Evolutionary conservation across 2,888 invertebrate genomes (phyloP), one percentile per base, ranked within the genome.

Genomic region (Lasioglossum vierecki): DNA sequence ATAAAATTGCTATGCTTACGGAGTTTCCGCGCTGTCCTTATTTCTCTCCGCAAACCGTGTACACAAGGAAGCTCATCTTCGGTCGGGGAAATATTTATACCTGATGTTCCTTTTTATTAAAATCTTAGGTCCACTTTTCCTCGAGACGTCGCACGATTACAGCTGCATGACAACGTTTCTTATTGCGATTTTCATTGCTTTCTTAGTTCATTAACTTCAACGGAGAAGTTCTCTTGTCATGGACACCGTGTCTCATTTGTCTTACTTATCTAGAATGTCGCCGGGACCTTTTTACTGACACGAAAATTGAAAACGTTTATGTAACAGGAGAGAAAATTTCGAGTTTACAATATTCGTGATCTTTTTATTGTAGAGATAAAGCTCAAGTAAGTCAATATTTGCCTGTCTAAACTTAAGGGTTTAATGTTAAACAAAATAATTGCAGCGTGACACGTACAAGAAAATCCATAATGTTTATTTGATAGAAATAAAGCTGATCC

Each of bases 71-170:
- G 70, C 35, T 73, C 63, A 73, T 72, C 11, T 49, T 72, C 39
- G 41, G 49, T n/a, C 26, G 22, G 9, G 41, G 41, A 41, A n/a
- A 72, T 35, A 57, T 72, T 82, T 73, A 15, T 46, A 11, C 22
- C 4, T 11, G 53, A 8, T 35, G 53, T 26, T n/a, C 13, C 6
- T n/a, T 68, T 83, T 83, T 74, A 83, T 83, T 77, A 72, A 83
- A 82, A 83, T 44, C 44, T 30, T 83, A 13, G 18, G 8, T n/a
- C 13, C 22, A 57, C 8, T 6, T 22, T 15, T 26, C 35, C n/a
- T 26, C 35, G 11, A 26, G 66, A 30, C 57, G 8, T 18, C 11
- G 18, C 26, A 1, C 22, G 0, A 68, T 70, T 30, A 4, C 18
- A n/a, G 15, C 4, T 44, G 3, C 15, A 11, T 11, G 44, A n/a